Conservation (phyloP, 2,888 invertebrate species). For the Eurois occulta region DNA sequence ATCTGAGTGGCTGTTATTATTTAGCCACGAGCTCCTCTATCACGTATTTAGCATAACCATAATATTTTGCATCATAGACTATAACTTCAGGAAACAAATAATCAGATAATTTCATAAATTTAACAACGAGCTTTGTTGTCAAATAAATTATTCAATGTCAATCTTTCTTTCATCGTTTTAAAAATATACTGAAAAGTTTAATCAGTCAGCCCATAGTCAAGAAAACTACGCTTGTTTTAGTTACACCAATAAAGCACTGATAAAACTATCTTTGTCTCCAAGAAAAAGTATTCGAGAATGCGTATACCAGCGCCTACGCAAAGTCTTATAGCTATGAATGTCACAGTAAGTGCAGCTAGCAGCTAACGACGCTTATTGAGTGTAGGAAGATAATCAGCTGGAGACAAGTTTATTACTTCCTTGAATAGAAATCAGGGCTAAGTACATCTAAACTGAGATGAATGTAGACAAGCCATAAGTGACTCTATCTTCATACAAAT, state of each 20-base stretch:
- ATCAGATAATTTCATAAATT: background rate
- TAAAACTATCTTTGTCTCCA: background rate
- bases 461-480: background rate
- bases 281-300: background rate
- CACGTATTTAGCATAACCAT: background rate
- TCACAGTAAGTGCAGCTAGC: conserved; percentile 11
- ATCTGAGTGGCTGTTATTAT: too few species aligned
- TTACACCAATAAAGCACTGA: background rate
- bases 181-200: background rate
- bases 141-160: background rate
- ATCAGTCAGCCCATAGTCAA: background rate
- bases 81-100: background rate
- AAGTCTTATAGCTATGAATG: background rate
- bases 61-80: background rate
- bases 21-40: too few species aligned
- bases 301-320: conserved; percentile 3
- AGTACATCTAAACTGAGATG: background rate
- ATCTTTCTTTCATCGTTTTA: background rate
- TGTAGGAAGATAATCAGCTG: conserved; percentile 45
- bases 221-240: background rate
- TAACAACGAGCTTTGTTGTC: background rate
- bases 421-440: conserved; percentile 22
- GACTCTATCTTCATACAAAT: background rate
- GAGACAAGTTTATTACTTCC: conserved; percentile 50
- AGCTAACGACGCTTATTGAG: conserved; percentile 2